phyloP scores from a whole-genome alignment of 2,888 invertebrate genomes.

The Drosophila mimica region DNA sequence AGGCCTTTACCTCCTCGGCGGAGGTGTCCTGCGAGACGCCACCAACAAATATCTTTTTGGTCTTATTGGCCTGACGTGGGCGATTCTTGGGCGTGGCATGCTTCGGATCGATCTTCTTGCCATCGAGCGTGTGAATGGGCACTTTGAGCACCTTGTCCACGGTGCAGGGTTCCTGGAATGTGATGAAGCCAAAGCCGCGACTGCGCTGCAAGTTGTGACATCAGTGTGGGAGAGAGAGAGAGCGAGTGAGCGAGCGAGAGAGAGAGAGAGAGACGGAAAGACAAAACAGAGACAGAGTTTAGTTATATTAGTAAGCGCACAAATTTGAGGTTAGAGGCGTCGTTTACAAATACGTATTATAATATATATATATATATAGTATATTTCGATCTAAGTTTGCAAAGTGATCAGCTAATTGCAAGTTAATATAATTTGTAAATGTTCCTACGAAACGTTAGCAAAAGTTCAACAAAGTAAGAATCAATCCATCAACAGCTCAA shows the following conservation, averaged over 20 bases:
- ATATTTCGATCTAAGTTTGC: slow-evolving; percentile 43
- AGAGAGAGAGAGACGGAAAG: slow-evolving; percentile 4
- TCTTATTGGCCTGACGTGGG: slow-evolving; percentile 93
- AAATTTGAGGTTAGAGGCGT: slow-evolving; percentile 27
- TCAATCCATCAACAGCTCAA: slow-evolving; percentile 55
- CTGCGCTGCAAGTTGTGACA: slow-evolving; percentile 89
- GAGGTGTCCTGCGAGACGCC: slow-evolving; percentile 96
- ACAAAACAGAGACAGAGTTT: slow-evolving; percentile 11
- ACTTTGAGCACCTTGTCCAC: slow-evolving; percentile 96
- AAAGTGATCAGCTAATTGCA: slow-evolving; percentile 59
- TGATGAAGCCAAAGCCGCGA: slow-evolving; percentile 96
- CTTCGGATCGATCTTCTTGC: slow-evolving; percentile 97
- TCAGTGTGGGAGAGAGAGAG: slow-evolving; percentile 16
- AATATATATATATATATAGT: slow-evolving; percentile 19
- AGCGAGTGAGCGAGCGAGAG: slow-evolving; percentile 10
- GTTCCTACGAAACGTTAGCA: slow-evolving; percentile 76
- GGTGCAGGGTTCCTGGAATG: slow-evolving; percentile 95
- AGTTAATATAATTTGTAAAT: slow-evolving; percentile 64
- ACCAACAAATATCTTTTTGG: slow-evolving; percentile 96
- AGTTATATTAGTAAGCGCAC: slow-evolving; percentile 17
- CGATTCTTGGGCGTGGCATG: slow-evolving; percentile 96
- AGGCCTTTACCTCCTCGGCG: slow-evolving; percentile 95
- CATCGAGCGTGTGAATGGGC: slow-evolving; percentile 95
- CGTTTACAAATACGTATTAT: slow-evolving; percentile 38
- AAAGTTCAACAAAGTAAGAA: slow-evolving; percentile 73